These are phyloP conservation scores for Noctuana brunneofusca DNA, from an alignment of 2,888 invertebrate genomes.

Conservation along the genomic window DNA sequence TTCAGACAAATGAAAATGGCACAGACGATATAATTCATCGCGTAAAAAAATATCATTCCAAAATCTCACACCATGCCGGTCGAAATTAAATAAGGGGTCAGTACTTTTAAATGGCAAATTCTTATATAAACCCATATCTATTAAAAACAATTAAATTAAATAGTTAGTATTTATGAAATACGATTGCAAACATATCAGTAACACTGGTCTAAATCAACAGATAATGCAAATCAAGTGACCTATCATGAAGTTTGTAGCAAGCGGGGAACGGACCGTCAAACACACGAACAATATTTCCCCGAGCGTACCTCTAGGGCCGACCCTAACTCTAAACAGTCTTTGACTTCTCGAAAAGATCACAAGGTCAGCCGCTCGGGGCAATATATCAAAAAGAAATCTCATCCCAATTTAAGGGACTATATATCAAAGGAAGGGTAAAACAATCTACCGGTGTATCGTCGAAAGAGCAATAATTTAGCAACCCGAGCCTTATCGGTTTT, in stretches of 20 bases:
- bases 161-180: background rate
- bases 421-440: constrained; percentile 53
- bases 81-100: too few species aligned
- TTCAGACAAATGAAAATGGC: too few species aligned
- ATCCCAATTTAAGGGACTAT: constrained; percentile 46
- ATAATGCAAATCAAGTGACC: constrained; percentile 12
- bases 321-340: constrained; percentile 18
- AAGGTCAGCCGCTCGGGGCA: constrained; percentile 29
- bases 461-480: constrained; percentile 37
- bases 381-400: constrained; percentile 53
- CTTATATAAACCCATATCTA: too few species aligned
- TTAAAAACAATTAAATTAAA: too few species aligned
- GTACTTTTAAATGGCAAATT: too few species aligned
- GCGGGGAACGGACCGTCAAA: background rate
- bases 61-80: too few species aligned
- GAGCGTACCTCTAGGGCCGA: constrained; percentile 11
- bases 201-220: background rate
- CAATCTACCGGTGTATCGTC: constrained; percentile 45
- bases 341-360: constrained; percentile 17
- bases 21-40: too few species aligned
- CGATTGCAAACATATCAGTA: background rate
- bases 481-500: constrained; percentile 40
- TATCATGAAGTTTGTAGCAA: constrained; percentile 5
- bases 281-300: constrained; percentile 14
- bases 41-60: too few species aligned